Evolutionary conservation across 2,888 invertebrate species (phyloP).

Genomic region (Acanthoscelides obtectus): DNA sequence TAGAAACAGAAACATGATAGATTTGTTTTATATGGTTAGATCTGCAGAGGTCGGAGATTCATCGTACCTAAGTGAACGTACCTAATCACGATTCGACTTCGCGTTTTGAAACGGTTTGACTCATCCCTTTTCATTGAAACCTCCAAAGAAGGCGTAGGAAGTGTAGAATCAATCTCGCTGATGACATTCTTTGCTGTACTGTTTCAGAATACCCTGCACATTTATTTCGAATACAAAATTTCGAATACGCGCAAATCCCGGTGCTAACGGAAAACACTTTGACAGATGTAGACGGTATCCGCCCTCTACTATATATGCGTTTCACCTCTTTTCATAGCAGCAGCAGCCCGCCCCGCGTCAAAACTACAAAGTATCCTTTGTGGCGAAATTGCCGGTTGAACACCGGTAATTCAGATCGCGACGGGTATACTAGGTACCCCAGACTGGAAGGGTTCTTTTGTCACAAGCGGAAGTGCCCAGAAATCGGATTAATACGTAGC

Average conservation of each 20-base stretch:
- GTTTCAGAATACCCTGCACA: too few relatives aligned
- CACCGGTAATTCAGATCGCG: slow-evolving; percentile 23
- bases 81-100: too few relatives aligned
- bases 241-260: slow-evolving; percentile 1
- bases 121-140: too few relatives aligned
- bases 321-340: slow-evolving; percentile 38
- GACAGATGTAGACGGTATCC: slow-evolving; percentile 3
- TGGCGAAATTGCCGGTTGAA: slow-evolving; percentile 46
- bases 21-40: too few relatives aligned
- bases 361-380: slow-evolving; percentile 41
- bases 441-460: slow-evolving; percentile 41
- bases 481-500: slow-evolving; percentile 51
- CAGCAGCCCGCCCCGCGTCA: slow-evolving; percentile 39
- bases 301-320: slow-evolving; percentile 16
- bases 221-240: too few relatives aligned
- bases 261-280: slow-evolving; percentile 4
- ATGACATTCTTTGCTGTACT: too few relatives aligned
- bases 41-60: too few relatives aligned
- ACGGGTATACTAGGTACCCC: not conserved
- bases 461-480: slow-evolving; percentile 44
- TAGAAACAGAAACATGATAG: too few relatives aligned
- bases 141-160: too few relatives aligned
- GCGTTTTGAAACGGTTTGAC: too few relatives aligned
- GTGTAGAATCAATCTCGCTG: too few relatives aligned
- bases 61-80: too few relatives aligned